Base-by-base conservation (phyloP, 37 sponge, comb jelly and placozoan species). In the Theonella swinhoei region DNA sequence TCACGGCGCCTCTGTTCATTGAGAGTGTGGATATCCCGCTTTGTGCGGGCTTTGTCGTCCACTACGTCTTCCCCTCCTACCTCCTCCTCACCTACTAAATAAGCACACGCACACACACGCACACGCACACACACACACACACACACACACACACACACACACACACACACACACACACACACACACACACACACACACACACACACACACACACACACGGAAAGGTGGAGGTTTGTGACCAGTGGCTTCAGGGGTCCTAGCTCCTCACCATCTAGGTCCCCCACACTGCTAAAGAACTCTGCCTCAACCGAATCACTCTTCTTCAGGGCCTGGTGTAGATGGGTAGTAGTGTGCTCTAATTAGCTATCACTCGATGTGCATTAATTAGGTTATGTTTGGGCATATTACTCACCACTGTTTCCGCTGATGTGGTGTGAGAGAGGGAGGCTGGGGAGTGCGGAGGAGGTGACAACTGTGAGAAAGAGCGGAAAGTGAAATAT, bases 1-100 rank as follows among this genome's bases (percentile, higher is more conserved):
- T 96, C 96, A 25, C 96, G 84, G 28, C 96, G 70, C 47, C 72
- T 54, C 83, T 96, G 96, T 42, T 96, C 96, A 73, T 93, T 93
- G 37, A 93, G 68, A 1, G 94, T 91, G 82, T 96, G 96, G 35
- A 93, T 84, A 58, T 88, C 94, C 47, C 75, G 74, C 83, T 90
- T 93, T 43, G 70, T 87, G n/a, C 84, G 39, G 3, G 41, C 72
- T n/a, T 61, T 67, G 40, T 34, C 35, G 74, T 77, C 89, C 62
- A 62, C 19, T 0, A 25, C 80, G 24, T 75, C 83, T 0, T 82
- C 88, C 2, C 63, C 65, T 8, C 30, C 47, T 26, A 34, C 77
- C 25, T 77, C 92, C 40, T 89, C 82, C 67, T 62, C 70, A 62
- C 81, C 89, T 30, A 3, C 74, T 72, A 20, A 68, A 77, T 33